Evolutionary conservation across 1,140 invertebrate species (phyloP).

Genomic region (Leptinotarsa texana): DNA sequence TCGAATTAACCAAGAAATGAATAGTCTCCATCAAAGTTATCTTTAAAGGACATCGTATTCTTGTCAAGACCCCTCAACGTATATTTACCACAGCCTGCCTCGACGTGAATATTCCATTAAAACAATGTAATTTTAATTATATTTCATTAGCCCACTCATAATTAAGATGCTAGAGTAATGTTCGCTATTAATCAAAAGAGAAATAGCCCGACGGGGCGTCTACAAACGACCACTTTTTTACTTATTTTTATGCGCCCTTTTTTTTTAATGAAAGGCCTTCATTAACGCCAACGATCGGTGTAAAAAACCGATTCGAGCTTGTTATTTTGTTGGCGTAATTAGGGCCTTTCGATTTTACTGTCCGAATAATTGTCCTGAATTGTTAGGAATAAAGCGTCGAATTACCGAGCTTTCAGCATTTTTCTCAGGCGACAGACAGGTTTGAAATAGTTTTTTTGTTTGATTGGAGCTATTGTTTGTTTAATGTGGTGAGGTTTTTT

Average conservation of each 20-base stretch:
- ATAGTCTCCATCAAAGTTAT: too few relatives aligned
- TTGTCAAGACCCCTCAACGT: too few relatives aligned
- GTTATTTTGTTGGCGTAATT: constrained; percentile 4
- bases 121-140: not conserved
- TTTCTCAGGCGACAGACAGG: too few relatives aligned
- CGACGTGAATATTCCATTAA: too few relatives aligned
- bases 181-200: not conserved
- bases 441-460: too few relatives aligned
- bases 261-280: not conserved
- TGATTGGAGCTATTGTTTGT: too few relatives aligned
- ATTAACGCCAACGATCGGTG: not conserved
- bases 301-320: not conserved
- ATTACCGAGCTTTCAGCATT: too few relatives aligned
- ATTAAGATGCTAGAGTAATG: constrained; percentile 4
- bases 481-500: too few relatives aligned
- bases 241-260: not conserved
- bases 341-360: not conserved
- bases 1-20: too few relatives aligned
- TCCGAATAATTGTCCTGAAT: not conserved
- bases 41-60: too few relatives aligned
- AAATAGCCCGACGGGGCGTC: not conserved
- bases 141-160: constrained; percentile 8
- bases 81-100: too few relatives aligned
- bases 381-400: not conserved
- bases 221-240: not conserved